These are phyloP conservation scores for Apotomis turbidana DNA, from an alignment of 2,888 invertebrate species.

Conservation along the genomic window DNA sequence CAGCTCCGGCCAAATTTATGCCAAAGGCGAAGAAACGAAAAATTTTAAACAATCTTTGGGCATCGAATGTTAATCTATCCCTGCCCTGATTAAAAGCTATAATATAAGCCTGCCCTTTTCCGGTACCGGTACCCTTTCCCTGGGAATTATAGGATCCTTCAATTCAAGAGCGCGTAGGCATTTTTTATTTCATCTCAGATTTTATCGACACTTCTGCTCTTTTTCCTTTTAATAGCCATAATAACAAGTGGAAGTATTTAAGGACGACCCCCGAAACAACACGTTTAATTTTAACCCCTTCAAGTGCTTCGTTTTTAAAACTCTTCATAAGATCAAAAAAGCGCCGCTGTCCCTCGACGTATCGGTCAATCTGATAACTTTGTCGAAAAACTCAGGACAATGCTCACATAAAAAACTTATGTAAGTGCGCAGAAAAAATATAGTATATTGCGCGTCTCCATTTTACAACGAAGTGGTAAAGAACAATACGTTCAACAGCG, in stretches of 20 bases:
- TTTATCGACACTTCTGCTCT: no score
- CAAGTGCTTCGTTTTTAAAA: conserved; percentile 18
- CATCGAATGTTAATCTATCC: no score
- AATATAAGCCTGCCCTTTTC: no score
- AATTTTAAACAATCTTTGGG: no score
- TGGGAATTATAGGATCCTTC: no score
- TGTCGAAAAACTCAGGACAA: conserved; percentile 63
- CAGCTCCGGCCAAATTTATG: no score
- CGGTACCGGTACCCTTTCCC: no score
- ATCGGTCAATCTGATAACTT: conserved; percentile 55
- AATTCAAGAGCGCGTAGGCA: no score
- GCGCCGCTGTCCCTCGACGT: conserved; percentile 58
- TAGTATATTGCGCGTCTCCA: conserved; percentile 55
- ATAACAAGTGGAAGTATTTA: not conserved
- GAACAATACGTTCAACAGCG: no score
- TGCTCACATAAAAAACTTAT: conserved; percentile 64
- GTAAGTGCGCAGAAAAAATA: conserved; percentile 53
- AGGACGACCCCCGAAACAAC: not conserved
- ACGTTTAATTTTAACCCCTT: conserved; percentile 23
- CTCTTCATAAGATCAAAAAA: conserved; percentile 50
- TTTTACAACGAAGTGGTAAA: conserved; percentile 18
- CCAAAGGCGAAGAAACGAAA: no score
- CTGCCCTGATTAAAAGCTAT: no score
- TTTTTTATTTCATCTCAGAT: no score
- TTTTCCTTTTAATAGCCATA: not conserved